A percentile compares a stretch with the other conserved stretches of the same genome.
phyloP scores from a whole-genome alignment of 2,888 invertebrate genomes.

The Hemistola chrysoprasaria region DNA sequence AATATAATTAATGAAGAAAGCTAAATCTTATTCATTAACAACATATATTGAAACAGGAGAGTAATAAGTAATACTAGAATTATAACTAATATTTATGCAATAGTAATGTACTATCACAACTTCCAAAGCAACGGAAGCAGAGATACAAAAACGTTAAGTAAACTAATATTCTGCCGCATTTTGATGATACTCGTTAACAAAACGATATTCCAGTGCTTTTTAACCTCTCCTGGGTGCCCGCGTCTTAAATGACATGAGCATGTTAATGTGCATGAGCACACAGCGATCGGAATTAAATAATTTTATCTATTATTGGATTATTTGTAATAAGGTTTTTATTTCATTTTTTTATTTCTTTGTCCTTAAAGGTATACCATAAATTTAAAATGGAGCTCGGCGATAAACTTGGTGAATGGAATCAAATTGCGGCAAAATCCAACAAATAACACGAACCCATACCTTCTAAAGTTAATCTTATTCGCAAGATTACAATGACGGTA shows the following conservation, averaged over 20 bases:
- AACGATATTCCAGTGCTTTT: neutral
- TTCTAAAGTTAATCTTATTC: slow-evolving; percentile 70
- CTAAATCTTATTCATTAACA: slow-evolving; percentile 51
- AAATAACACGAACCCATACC: slow-evolving; percentile 51
- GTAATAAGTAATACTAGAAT: slow-evolving; percentile 53
- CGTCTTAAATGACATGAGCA: too few relatives aligned
- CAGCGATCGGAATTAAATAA: too few relatives aligned
- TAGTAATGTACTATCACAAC: slow-evolving; percentile 52
- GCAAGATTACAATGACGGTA: slow-evolving; percentile 73
- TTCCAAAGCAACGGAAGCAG: slow-evolving; percentile 33
- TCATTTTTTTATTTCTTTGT: too few relatives aligned
- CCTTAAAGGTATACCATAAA: too few relatives aligned
- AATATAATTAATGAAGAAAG: slow-evolving; percentile 52
- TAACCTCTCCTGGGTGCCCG: too few relatives aligned
- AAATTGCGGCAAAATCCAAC: slow-evolving; percentile 27
- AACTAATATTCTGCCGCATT: slow-evolving; percentile 12
- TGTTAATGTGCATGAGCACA: too few relatives aligned
- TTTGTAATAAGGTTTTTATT: too few relatives aligned
- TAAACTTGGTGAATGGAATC: too few relatives aligned
- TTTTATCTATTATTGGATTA: too few relatives aligned
- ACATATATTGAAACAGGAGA: slow-evolving; percentile 48
- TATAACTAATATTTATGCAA: slow-evolving; percentile 47
- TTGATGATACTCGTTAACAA: slow-evolving; percentile 4
- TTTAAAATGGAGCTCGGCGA: too few relatives aligned
- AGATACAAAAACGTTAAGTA: slow-evolving; percentile 29